Evolutionary conservation across 2,888 invertebrate genomes (phyloP), one percentile per base, ranked within the genome.

Genomic region (Hydrotaea diabolus): DNA sequence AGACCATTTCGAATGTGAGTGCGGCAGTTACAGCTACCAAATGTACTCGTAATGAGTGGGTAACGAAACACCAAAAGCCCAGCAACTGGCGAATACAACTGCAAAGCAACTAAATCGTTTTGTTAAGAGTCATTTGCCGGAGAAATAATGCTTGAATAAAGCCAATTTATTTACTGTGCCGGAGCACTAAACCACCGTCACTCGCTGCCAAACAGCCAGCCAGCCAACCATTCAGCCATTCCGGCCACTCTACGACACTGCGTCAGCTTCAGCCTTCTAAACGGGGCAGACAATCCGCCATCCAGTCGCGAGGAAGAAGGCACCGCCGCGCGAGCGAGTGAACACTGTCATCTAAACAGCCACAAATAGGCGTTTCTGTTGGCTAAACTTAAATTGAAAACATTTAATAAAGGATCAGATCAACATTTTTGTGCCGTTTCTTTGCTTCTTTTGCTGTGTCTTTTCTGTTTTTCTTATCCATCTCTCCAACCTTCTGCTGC

Each of bases 311-410:
- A 31, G 3, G 31, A 31, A 7, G 31, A 31, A 31, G 31, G 7
- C 9, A 62, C 62, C 31, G 26, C 31, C 26, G 13, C 9, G 62
- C 23, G 15, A 62, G 21, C 59, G 78, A 79, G 31, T 7, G 31
- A 31, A 7, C 31, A 31, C 31, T 4, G 31, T 31, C 31, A 31
- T 46, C 81, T 73, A 76, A 43, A 21, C 81, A 76, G 73, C 81
- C 83, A 84, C 81, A 80, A 81, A 85, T 81, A 85, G 86, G 87
- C 82, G 86, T 92, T 91, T 73, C 79, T 92, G 91, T 91, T 91
- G 88, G 88, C 88, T 89, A 90, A 92, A 92, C 91, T 91, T 90
- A 90, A 92, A 92, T 92, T 92, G 92, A 92, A 92, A 92, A 90
- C 89, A 92, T 92, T 92, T 88, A 75, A 83, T 75, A 85, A 86